These are phyloP conservation scores for Tonatia bakeri DNA, from an alignment of 2,113 vertebrate genomes.

Conservation along the genomic window DNA sequence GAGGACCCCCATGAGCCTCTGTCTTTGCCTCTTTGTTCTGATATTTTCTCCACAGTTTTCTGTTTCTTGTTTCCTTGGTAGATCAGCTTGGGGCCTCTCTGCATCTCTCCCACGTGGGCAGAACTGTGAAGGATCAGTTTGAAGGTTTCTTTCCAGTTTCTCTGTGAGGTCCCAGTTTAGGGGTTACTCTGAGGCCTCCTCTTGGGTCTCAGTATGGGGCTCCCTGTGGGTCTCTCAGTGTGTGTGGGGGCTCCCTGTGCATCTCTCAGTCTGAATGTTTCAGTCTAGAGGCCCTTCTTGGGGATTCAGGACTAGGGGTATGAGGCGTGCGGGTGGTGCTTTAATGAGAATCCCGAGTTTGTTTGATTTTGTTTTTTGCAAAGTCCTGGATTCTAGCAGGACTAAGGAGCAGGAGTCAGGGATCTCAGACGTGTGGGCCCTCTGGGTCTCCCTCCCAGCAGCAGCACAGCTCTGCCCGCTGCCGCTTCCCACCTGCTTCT, in stretches of 20 bases:
- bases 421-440: not conserved
- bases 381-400: not conserved
- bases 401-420: not conserved
- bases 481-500: not conserved
- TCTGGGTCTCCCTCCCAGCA: not conserved
- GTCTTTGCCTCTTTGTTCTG: not conserved
- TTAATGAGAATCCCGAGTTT: not conserved
- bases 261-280: no score
- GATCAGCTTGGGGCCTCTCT: not conserved
- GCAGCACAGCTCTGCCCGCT: not conserved
- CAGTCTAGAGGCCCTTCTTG: not conserved
- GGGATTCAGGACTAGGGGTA: not conserved
- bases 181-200: not conserved
- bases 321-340: not conserved
- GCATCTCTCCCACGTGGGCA: not conserved
- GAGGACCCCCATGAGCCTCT: not conserved
- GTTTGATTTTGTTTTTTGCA: not conserved
- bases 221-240: not conserved
- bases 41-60: not conserved
- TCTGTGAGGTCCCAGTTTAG: not conserved
- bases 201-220: not conserved
- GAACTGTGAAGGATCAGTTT: not conserved
- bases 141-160: not conserved
- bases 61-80: not conserved
- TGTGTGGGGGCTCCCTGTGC: no score